A percentile compares a stretch with the other conserved stretches of the same genome.
Conservation (phyloP, 2,113 vertebrate genomes). For the Pachycephala philippinensis region DNA sequence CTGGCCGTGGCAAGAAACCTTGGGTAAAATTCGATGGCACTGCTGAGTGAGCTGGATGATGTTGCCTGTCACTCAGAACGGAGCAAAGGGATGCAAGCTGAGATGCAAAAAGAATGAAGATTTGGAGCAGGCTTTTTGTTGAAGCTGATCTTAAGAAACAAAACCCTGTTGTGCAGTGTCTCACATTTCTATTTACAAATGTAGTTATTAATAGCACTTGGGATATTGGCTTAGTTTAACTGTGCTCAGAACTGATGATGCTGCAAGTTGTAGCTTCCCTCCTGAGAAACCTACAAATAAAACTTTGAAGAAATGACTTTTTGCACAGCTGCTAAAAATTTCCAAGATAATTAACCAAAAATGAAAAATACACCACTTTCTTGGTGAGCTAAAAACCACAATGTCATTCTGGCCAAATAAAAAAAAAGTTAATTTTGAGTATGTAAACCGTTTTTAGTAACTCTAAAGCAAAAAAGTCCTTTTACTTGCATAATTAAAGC, state of each 20-base stretch:
- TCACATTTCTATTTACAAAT: not conserved
- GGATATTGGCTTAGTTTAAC: not conserved
- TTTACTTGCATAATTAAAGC: not conserved
- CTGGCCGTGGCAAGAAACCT: not conserved
- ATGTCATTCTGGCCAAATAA: not conserved
- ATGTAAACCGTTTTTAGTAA: not conserved
- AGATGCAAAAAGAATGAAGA: not conserved
- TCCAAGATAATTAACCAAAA: not conserved
- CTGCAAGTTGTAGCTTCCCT: conserved; percentile 22
- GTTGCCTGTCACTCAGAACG: not conserved
- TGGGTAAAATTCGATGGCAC: not conserved
- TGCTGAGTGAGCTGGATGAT: not conserved
- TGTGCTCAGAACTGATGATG: not conserved
- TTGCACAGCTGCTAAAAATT: not conserved
- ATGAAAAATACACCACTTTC: not conserved
- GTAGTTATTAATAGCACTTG: conserved; percentile 4
- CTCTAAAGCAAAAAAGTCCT: not conserved
- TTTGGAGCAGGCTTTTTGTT: not conserved
- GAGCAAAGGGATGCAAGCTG: fast-evolving
- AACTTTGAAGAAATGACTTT: not conserved
- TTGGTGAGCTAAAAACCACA: not conserved
- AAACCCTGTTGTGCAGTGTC: not conserved
- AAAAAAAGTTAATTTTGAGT: not conserved
- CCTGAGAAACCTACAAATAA: not conserved
- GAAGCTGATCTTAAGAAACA: not conserved